Percentiles rank a stretch among this genome's conserved stretches.
These are phyloP conservation scores for Climacteris rufus DNA, from an alignment of 2,113 vertebrate genomes.

Conservation along the genomic window DNA sequence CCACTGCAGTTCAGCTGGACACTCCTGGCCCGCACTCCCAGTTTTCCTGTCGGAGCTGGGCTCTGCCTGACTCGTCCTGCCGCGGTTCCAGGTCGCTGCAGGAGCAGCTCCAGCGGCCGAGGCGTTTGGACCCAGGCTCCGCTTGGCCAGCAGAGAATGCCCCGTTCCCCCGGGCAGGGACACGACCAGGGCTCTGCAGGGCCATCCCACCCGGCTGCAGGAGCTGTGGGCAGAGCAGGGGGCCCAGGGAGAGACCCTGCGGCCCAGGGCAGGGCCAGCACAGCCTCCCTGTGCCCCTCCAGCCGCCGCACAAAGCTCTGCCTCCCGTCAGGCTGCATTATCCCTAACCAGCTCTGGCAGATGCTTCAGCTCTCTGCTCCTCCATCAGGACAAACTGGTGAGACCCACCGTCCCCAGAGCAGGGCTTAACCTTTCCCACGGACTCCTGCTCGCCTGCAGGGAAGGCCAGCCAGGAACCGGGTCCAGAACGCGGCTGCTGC, in stretches of 20 bases:
- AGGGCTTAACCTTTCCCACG: neutral
- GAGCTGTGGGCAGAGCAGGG: neutral
- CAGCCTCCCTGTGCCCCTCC: neutral
- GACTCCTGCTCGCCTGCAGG: neutral
- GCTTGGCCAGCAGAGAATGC: neutral
- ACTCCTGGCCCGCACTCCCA: neutral
- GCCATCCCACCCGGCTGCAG: neutral
- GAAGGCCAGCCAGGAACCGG: neutral
- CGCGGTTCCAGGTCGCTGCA: neutral
- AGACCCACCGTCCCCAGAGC: neutral
- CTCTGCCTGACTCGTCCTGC: neutral
- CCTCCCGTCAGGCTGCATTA: constrained; percentile 20
- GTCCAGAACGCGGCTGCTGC: neutral
- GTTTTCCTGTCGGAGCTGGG: neutral
- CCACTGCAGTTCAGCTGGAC: neutral
- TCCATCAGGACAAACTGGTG: neutral
- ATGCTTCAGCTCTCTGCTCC: neutral
- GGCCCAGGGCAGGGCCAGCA: neutral
- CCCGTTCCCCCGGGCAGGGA: rapidly evolving
- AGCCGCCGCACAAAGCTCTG: constrained; percentile 14
- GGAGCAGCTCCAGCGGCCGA: neutral
- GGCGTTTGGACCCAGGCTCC: rapidly evolving
- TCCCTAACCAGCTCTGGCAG: constrained; percentile 49
- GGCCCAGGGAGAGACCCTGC: neutral
- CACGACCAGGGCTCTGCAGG: neutral